phyloP scores from a whole-genome alignment of 2,797 vertebrate species.

The Spinus olivaceus region DNA sequence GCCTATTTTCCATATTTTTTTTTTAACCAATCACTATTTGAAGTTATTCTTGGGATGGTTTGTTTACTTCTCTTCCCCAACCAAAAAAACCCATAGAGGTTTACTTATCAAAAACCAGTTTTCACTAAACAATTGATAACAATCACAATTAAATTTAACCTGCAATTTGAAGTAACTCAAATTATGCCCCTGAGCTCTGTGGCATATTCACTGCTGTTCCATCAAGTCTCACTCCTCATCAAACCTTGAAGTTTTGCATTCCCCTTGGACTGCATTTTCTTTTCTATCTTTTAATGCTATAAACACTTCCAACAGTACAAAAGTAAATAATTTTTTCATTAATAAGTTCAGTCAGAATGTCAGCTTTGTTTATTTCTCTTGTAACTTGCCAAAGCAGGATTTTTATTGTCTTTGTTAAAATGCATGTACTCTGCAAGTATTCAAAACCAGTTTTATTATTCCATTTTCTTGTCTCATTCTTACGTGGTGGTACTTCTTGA shows the following conservation, averaged over 20 bases:
- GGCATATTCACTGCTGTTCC: background rate
- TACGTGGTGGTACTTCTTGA: background rate
- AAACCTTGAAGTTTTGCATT: slow-evolving; percentile 13
- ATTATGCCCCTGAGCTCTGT: slow-evolving; percentile 46
- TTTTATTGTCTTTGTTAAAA: background rate
- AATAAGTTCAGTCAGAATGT: background rate
- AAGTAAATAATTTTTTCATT: slow-evolving; percentile 44
- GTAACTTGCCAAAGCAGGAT: background rate
- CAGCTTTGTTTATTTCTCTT: background rate
- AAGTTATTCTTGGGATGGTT: slow-evolving; percentile 1
- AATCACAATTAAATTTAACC: slow-evolving; percentile 55
- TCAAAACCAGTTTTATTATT: slow-evolving; percentile 1
- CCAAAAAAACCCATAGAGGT: background rate
- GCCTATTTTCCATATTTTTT: background rate
- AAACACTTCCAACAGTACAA: background rate
- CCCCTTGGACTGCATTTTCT: background rate
- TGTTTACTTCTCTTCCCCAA: slow-evolving; percentile 29
- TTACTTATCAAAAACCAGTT: background rate
- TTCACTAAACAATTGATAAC: slow-evolving; percentile 3
- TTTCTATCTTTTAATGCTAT: background rate
- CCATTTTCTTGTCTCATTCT: slow-evolving; percentile 1
- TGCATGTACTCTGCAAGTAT: background rate
- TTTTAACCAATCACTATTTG: background rate
- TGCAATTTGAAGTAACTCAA: slow-evolving; percentile 19
- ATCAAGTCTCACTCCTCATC: slow-evolving; percentile 47